These are phyloP conservation scores for Indicator maculatus DNA, from an alignment of 2,113 vertebrate genomes.

Conservation along the genomic window DNA sequence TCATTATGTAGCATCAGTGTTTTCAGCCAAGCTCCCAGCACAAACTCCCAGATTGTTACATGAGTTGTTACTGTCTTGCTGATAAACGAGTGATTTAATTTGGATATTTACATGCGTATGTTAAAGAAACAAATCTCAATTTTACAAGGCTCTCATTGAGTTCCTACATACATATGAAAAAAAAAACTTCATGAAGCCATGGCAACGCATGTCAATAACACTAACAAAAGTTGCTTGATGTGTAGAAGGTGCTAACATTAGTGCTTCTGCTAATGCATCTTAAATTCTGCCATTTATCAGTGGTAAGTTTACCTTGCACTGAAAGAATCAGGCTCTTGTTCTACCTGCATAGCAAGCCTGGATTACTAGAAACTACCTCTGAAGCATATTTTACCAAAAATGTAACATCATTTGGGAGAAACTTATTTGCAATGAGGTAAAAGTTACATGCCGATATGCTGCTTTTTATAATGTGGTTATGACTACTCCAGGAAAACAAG, in stretches of 20 bases:
- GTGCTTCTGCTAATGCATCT: constrained; percentile 26
- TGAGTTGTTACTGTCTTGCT: neutral
- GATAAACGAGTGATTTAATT: neutral
- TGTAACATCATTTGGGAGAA: neutral
- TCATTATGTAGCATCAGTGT: neutral
- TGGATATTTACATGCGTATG: neutral
- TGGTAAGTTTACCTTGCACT: constrained; percentile 44
- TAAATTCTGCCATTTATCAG: constrained; percentile 13
- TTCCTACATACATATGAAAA: neutral
- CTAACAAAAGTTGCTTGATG: constrained; percentile 21
- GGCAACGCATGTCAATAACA: neutral
- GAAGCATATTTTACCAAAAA: neutral
- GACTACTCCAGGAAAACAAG: neutral
- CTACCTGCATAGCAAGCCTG: constrained; percentile 20
- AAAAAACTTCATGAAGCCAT: neutral
- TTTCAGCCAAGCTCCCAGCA: neutral
- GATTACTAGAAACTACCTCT: constrained; percentile 5
- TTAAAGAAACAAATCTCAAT: neutral
- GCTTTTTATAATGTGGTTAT: neutral
- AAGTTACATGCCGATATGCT: neutral
- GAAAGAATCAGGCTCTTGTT: neutral
- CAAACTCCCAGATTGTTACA: neutral
- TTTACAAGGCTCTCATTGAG: neutral
- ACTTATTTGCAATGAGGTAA: neutral
- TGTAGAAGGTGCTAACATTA: neutral